Evolutionary conservation across 1,140 invertebrate species (phyloP).

Genomic region (Procambarus clarkii): DNA sequence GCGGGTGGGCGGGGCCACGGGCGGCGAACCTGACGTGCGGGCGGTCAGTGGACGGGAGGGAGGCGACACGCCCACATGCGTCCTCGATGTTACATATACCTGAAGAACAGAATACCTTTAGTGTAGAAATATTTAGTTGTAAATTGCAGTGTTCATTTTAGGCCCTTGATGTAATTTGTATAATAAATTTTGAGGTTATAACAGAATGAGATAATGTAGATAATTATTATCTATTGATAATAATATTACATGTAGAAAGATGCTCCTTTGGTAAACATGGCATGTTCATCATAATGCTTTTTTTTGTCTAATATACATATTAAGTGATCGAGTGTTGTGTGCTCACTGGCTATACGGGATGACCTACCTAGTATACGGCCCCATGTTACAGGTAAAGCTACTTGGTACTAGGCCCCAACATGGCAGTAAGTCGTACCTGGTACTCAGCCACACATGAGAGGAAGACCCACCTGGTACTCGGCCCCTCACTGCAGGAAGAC

Average conservation of each 20-base stretch:
- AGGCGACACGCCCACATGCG: slow-evolving; percentile 65
- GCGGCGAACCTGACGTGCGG: slow-evolving; percentile 69
- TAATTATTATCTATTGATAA: too few species aligned
- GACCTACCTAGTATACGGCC: neutral
- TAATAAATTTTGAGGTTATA: too few species aligned
- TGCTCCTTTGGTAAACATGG: too few species aligned
- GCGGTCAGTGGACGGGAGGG: slow-evolving; percentile 67
- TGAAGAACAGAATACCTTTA: slow-evolving; percentile 72
- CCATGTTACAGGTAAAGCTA: neutral
- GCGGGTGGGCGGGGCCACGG: slow-evolving; percentile 59
- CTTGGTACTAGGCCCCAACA: neutral
- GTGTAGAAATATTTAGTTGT: too few species aligned
- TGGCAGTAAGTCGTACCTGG: neutral
- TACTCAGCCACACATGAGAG: neutral
- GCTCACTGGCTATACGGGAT: too few species aligned
- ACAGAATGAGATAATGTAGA: too few species aligned
- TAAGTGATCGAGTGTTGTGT: too few species aligned
- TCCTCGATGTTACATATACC: slow-evolving; percentile 71
- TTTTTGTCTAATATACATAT: too few species aligned
- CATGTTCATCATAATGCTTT: too few species aligned
- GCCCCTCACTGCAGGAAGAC: neutral
- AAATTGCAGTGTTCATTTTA: too few species aligned
- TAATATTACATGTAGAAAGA: too few species aligned
- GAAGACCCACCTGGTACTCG: neutral
- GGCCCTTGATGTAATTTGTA: too few species aligned